Evolutionary conservation across 1,140 invertebrate species (phyloP).

Genomic region (Nephotettix cincticeps): DNA sequence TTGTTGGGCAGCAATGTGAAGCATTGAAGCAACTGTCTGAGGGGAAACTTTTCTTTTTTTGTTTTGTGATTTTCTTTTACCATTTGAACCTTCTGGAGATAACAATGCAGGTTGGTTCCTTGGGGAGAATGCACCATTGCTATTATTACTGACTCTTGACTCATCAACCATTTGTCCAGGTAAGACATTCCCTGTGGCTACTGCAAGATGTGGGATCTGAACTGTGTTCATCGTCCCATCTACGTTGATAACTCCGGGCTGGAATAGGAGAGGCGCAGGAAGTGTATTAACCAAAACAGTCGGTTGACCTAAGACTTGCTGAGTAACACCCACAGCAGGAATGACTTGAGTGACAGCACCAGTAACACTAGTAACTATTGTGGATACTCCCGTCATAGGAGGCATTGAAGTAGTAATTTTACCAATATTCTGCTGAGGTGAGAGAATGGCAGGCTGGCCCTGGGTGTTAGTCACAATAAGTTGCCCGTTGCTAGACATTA

Average conservation of each 20-base stretch:
- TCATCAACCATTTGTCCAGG: constrained; percentile 26
- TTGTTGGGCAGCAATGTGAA: constrained; percentile 59
- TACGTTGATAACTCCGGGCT: constrained; percentile 65
- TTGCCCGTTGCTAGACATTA: constrained; percentile 72
- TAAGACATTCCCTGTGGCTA: constrained; percentile 50
- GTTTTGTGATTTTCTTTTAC: constrained; percentile 61
- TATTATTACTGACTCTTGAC: constrained; percentile 21
- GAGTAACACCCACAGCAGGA: constrained; percentile 52
- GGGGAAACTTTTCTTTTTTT: constrained; percentile 71
- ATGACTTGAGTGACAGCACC: constrained; percentile 61
- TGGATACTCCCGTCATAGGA: constrained; percentile 65
- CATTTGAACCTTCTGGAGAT: constrained; percentile 61
- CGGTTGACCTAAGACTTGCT: constrained; percentile 68
- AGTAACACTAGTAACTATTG: constrained; percentile 68
- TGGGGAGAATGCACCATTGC: constrained; percentile 35
- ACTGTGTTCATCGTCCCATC: constrained; percentile 68
- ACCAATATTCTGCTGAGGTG: constrained; percentile 46
- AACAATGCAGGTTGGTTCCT: constrained; percentile 55
- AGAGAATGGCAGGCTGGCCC: constrained; percentile 25
- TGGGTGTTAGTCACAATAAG: constrained; percentile 63
- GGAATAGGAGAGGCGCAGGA: constrained; percentile 71
- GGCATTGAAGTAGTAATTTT: constrained; percentile 60
- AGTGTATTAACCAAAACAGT: constrained; percentile 80
- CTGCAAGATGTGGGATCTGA: constrained; percentile 56
- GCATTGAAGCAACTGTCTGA: constrained; percentile 70